Conservation (phyloP, 2,113 vertebrate species). For the Crotalus horridus region DNA sequence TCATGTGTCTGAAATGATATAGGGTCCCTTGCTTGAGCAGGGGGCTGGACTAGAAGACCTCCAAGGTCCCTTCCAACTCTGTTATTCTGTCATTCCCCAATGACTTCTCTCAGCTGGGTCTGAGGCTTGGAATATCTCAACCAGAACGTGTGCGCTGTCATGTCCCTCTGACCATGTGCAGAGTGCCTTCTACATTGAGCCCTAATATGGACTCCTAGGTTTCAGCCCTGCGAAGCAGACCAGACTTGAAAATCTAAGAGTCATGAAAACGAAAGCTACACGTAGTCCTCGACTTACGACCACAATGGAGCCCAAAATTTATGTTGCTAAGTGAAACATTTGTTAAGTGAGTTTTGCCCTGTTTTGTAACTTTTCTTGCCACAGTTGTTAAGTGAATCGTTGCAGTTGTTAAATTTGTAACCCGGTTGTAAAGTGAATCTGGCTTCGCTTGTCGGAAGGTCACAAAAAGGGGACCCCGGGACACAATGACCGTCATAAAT, state of each 20-base stretch:
- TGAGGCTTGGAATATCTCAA: too few species aligned
- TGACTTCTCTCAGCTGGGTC: background rate
- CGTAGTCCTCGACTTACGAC: background rate
- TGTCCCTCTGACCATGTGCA: background rate
- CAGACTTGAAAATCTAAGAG: background rate
- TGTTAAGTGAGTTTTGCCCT: too few species aligned
- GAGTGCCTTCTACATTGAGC: background rate
- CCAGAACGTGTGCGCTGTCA: rapidly evolving
- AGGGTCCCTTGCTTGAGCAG: too few species aligned
- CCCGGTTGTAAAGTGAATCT: background rate
- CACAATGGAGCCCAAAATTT: background rate
- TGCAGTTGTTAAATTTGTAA: background rate
- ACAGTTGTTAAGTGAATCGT: background rate
- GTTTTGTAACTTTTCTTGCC: background rate
- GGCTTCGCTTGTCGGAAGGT: background rate
- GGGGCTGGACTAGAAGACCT: too few species aligned
- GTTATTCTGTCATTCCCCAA: too few species aligned
- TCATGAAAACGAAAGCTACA: background rate
- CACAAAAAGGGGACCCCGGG: background rate
- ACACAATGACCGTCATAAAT: background rate
- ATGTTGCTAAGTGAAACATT: background rate
- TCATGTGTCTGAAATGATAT: too few species aligned
- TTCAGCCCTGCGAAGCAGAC: background rate
- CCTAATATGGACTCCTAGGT: background rate
- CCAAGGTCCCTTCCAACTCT: background rate